Conservation (phyloP, 2,888 invertebrate species). For the Phyllotreta cruciferae region DNA sequence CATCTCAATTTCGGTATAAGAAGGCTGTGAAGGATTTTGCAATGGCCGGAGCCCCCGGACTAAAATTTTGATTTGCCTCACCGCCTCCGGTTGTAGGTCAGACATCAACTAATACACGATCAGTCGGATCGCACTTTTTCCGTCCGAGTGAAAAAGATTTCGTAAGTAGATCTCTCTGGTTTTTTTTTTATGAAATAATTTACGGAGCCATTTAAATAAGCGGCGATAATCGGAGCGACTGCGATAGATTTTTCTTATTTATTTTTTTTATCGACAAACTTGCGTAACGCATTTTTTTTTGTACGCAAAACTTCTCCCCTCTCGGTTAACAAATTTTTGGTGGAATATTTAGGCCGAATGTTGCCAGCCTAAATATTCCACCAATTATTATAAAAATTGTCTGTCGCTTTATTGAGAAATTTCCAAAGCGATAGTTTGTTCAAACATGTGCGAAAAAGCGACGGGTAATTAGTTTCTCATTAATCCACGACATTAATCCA, state of each 20-base stretch:
- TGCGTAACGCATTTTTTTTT: not conserved
- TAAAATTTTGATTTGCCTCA: constrained; percentile 38
- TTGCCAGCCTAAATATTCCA: too few relatives aligned
- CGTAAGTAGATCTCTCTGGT: constrained; percentile 36
- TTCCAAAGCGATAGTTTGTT: too few relatives aligned
- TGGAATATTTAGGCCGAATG: too few relatives aligned
- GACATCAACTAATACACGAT: constrained; percentile 38
- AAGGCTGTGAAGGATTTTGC: not conserved
- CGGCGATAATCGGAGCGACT: not conserved
- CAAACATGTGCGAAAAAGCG: too few relatives aligned
- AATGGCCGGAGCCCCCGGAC: constrained; percentile 28
- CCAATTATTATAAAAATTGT: too few relatives aligned
- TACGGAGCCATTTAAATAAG: constrained; percentile 14
- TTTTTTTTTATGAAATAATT: constrained; percentile 20
- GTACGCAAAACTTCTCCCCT: not conserved
- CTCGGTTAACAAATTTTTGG: too few relatives aligned
- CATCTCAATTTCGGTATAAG: too few relatives aligned
- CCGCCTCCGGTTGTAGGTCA: constrained; percentile 45
- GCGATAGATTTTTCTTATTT: constrained; percentile 4
- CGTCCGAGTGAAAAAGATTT: constrained; percentile 35
- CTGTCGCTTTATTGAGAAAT: too few relatives aligned
- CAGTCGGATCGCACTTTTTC: constrained; percentile 36
- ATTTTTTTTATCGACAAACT: not conserved
- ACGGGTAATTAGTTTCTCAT: too few relatives aligned
- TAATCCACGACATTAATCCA: too few relatives aligned